Conservation (phyloP, 2,888 invertebrate species). For the Dione vanillae region DNA sequence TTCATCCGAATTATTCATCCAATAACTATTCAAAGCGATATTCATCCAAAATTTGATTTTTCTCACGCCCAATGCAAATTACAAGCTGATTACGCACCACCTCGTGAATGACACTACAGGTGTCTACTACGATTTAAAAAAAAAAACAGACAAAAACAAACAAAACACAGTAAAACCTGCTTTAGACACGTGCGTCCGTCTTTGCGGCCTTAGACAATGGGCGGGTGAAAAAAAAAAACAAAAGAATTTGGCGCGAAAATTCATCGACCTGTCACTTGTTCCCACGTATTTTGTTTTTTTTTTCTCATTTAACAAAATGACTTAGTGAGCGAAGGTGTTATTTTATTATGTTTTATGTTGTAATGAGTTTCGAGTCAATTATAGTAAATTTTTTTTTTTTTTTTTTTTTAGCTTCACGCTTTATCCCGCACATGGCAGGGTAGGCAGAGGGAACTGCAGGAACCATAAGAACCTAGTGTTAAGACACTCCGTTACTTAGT, state of each 20-base stretch:
- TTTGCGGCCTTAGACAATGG: slow-evolving; percentile 79
- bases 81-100: slow-evolving; percentile 48
- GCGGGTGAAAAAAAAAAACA: slow-evolving; percentile 54
- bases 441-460: no score
- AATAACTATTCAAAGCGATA: neutral
- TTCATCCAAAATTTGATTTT: slow-evolving; percentile 21
- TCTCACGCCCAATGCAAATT: slow-evolving; percentile 51
- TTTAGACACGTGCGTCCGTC: slow-evolving; percentile 74
- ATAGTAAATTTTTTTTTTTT: no score
- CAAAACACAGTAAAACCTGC: slow-evolving; percentile 70
- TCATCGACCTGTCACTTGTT: slow-evolving; percentile 65
- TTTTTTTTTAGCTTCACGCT: neutral
- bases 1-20: neutral
- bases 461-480: no score
- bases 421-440: no score
- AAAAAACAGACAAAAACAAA: slow-evolving; percentile 58
- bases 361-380: slow-evolving; percentile 12
- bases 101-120: slow-evolving; percentile 74
- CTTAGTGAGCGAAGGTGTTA: slow-evolving; percentile 15
- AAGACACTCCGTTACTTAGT: no score
- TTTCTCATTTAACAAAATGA: neutral
- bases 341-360: slow-evolving; percentile 13
- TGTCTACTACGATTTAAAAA: slow-evolving; percentile 66
- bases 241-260: slow-evolving; percentile 60
- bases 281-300: slow-evolving; percentile 56